A percentile compares a stretch with the other conserved stretches of the same genome.
phyloP scores from a whole-genome alignment of 2,888 invertebrate genomes.

The Muschampia plurimacula region DNA sequence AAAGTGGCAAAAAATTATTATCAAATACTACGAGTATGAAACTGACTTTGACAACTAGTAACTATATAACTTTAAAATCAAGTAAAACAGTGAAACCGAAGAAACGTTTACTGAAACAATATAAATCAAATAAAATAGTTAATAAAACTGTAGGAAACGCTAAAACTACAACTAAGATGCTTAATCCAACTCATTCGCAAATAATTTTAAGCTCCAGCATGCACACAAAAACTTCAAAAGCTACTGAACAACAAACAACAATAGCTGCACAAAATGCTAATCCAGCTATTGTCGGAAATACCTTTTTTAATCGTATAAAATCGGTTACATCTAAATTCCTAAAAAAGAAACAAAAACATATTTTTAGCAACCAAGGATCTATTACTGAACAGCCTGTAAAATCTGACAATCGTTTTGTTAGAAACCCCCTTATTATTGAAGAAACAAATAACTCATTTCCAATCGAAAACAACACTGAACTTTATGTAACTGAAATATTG shows the following conservation, averaged over 20 bases:
- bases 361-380: background rate
- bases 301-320: slow-evolving; percentile 37
- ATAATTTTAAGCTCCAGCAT: background rate
- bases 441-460: background rate
- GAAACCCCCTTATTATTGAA: background rate
- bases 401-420: slow-evolving; percentile 1
- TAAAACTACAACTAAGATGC: background rate
- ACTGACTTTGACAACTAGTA: background rate
- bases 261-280: background rate
- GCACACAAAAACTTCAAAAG: background rate
- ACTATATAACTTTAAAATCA: background rate
- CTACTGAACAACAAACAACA: background rate
- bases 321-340: slow-evolving; percentile 34
- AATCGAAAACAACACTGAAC: background rate
- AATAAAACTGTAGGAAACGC: background rate
- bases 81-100: background rate
- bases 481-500: background rate
- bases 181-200: background rate
- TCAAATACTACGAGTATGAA: background rate
- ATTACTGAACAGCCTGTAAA: slow-evolving; percentile 7
- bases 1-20: background rate
- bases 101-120: background rate
- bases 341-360: slow-evolving; percentile 25
- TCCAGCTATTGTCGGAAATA: slow-evolving; percentile 9
- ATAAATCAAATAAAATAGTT: background rate